Evolutionary conservation across 2,113 vertebrate species (phyloP), one percentile per base, ranked within the genome.

Genomic region (Vidua macroura): DNA sequence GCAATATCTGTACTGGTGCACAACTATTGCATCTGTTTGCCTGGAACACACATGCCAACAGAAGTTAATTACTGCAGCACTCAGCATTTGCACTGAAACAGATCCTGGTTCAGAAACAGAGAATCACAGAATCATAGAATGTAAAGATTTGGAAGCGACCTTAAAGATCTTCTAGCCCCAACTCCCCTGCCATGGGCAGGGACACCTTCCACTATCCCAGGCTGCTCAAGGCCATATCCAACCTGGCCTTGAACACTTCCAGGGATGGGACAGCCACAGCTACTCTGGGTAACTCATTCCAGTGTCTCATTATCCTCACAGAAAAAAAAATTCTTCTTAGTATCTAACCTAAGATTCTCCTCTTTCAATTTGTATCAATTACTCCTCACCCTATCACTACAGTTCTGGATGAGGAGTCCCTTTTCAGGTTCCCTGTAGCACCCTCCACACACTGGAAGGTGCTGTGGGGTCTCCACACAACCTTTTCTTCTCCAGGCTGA

Each of bases 1-100:
- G 98, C 98, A 97, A 2, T 25, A 48, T 89, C 96, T 95, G 96
- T 79, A 86, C 93, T 82, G 91, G 95, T 85, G 92, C 96, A 97
- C 95, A 86, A 56, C 88, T 75, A 10, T 5, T 31, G 33, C 44
- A 84, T 84, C 91, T 21, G 20, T 62, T 63, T n/a, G 43, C 49
- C 66, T 64, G 80, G 68, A 75, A 89, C 69, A 59, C 49, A 76
- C 96, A 96, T 96, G 97, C 97, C 89, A 60, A 83, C 23, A 51
- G 60, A 37, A 77, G 62, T 48, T 66, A 31, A 52, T 68, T 46
- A 78, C 90, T 78, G 13, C 74, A 63, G 64, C 67, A 27, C 44
- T 56, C 69, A 46, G 48, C 58, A 18, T 68, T 94, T 94, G 96
- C 94, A 77, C 79, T 44, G 89, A 69, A n/a, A 78, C 94, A 77